Evolutionary conservation across 2,797 vertebrate genomes (phyloP), one percentile per base, ranked within the genome.

Genomic region (Takifugu ocellatus): DNA sequence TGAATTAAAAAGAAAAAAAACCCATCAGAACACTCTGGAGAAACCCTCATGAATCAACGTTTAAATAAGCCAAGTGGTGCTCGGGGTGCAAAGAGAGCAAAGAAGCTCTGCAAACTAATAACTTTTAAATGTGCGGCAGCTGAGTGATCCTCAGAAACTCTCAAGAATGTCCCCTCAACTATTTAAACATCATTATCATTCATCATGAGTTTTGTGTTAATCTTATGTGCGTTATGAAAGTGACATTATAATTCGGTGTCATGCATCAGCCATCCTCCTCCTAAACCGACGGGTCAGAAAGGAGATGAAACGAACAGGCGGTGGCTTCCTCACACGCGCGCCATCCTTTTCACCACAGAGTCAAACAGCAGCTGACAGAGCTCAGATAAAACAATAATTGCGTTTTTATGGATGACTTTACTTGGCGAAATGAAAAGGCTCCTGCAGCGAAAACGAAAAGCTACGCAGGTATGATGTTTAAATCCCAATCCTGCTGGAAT

Each of bases 401-500:
- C 62, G 72, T 83, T 84, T 84, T 75, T 80, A 76, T 78, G 66
- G 80, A 82, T 84, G 79, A 71, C 82, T 83, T 84, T 82, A 79
- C 84, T 36, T 53, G 75, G 76, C 66, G 67, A 68, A 56, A 63
- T 68, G 55, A 79, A 77, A 72, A 74, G 56, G 42, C 72, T 72
- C 56, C 77, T 27, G 16, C 54, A 50, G 74, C 73, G 75, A 87
- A 77, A 87, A 82, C 75, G 12, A 39, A 39, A 39, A 1, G 66
- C 77, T 56, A 70, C 62, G 68, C 74, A 83, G 81, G 78, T 86
- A 79, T 70, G 81, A 81, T 80, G 74, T 79, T 83, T 83, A 79
- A 83, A 81, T 86, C 79, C 66, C 74, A 57, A 77, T 86, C 74
- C 81, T 88, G 88, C 90, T 89, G 88, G 87, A 87, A 90, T 91